Evolutionary conservation across 2,113 vertebrate genomes (phyloP).

Genomic region (Rhinolophus sinicus): DNA sequence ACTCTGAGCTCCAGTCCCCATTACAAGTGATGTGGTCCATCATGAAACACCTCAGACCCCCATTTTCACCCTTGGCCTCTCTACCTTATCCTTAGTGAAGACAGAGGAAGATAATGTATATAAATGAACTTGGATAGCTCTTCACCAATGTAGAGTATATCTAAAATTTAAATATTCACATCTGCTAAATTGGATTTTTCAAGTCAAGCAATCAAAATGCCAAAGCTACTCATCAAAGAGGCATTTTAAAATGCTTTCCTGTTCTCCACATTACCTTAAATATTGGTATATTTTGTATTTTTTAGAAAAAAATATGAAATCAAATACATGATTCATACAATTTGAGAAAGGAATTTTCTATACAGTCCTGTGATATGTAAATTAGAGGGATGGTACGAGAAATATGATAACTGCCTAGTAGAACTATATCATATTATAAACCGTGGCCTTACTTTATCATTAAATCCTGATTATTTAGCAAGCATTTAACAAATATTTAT

Average conservation of each 20-base stretch:
- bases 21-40: neutral
- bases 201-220: neutral
- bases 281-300: neutral
- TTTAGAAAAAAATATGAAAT: slow-evolving; percentile 27
- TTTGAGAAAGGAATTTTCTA: neutral
- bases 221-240: slow-evolving; percentile 17
- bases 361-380: neutral
- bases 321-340: neutral
- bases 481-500: neutral
- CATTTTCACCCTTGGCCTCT: neutral
- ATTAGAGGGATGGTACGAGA: neutral
- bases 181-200: neutral
- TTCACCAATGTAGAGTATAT: neutral
- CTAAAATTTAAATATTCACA: neutral
- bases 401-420: neutral
- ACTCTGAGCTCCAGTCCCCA: neutral
- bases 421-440: neutral
- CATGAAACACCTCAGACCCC: neutral
- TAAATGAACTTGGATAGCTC: neutral
- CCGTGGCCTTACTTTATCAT: neutral
- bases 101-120: neutral
- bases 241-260: neutral
- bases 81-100: neutral
- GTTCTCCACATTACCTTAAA: neutral
- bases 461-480: neutral